Evolutionary conservation across 1,140 invertebrate genomes (phyloP).

Genomic region (Aethina tumida): DNA sequence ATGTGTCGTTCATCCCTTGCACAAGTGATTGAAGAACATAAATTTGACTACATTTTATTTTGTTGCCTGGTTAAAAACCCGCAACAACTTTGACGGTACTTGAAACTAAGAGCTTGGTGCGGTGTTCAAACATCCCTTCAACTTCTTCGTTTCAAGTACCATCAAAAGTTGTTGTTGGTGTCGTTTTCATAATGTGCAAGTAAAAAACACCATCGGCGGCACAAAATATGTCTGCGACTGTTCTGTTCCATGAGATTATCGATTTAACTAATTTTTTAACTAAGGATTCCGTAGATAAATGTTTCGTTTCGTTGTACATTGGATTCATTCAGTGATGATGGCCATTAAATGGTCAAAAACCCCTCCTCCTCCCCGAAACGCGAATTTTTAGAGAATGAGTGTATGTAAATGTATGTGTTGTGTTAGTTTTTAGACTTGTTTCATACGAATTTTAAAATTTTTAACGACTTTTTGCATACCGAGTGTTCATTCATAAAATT

Average conservation of each 20-base stretch:
- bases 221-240: conserved; percentile 19
- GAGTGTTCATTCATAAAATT: conserved; percentile 16
- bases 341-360: conserved; percentile 13
- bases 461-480: conserved; percentile 16
- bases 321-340: conserved; percentile 15
- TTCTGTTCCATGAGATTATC: conserved; percentile 18
- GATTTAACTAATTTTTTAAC: conserved; percentile 17
- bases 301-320: conserved; percentile 16
- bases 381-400: conserved; percentile 16
- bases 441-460: conserved; percentile 19
- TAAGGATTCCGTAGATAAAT: conserved; percentile 10
- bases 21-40: too few species aligned
- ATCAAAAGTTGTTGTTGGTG: too few species aligned
- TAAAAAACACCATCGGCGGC: too few species aligned
- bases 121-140: too few species aligned
- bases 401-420: conserved; percentile 28
- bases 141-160: too few species aligned
- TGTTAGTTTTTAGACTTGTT: conserved; percentile 30
- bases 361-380: conserved; percentile 4
- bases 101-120: too few species aligned
- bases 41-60: too few species aligned
- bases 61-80: too few species aligned
- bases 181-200: too few species aligned
- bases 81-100: too few species aligned
- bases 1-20: too few species aligned